Evolutionary conservation across 2,113 vertebrate species (phyloP).

Genomic region (Pollimyrus isidori): DNA sequence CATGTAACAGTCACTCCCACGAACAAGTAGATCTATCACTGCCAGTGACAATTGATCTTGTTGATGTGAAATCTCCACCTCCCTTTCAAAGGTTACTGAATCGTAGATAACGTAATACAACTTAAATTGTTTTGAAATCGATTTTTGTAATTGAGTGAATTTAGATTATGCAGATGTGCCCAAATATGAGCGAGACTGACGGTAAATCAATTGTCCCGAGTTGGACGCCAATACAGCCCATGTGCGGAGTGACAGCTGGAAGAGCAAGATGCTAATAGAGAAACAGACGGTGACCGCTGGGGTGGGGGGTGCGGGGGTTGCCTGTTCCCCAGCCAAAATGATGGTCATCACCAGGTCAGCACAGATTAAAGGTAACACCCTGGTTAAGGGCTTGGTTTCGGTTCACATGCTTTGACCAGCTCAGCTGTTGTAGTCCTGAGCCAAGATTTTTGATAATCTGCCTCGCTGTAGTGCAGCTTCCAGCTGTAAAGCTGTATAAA

Average conservation of each 20-base stretch:
- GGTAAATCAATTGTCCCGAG: background rate
- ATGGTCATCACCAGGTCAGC: background rate
- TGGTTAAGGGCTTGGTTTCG: background rate
- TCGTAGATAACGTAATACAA: background rate
- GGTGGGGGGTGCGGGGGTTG: background rate
- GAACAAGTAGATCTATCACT: background rate
- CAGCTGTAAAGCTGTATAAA: background rate
- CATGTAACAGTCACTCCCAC: background rate
- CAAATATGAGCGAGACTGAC: background rate
- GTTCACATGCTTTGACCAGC: background rate
- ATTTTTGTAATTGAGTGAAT: conserved; percentile 7
- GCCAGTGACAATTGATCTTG: background rate
- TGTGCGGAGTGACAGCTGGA: background rate
- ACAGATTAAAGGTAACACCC: background rate
- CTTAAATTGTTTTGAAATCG: background rate
- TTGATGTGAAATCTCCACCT: background rate
- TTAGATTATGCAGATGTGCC: background rate
- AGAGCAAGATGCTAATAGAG: background rate
- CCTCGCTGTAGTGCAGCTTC: background rate
- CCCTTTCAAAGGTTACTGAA: background rate
- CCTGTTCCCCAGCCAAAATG: background rate
- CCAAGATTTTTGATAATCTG: background rate
- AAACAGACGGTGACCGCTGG: background rate
- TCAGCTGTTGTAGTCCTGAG: background rate
- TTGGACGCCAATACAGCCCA: background rate